A percentile compares a stretch with the other conserved stretches of the same genome.
Conservation (phyloP, 2,113 vertebrate species). For the Heterotis niloticus region DNA sequence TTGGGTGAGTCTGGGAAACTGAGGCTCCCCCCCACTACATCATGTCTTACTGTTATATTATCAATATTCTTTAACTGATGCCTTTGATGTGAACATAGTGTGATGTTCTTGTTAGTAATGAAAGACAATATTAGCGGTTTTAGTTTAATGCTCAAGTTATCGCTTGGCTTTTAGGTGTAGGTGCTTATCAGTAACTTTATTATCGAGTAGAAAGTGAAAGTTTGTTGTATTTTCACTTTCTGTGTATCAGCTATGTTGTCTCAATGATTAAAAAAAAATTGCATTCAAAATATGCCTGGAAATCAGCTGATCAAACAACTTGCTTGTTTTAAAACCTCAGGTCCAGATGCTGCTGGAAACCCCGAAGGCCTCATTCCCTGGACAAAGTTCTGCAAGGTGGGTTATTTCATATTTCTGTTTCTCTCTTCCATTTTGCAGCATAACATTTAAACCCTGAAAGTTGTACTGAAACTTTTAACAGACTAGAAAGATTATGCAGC, state of each 20-base stretch:
- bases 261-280: neutral
- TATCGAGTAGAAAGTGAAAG: too few species aligned
- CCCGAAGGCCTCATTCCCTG: constrained; percentile 84
- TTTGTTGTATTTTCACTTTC: too few species aligned
- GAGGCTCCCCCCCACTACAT: neutral
- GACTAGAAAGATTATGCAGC: neutral
- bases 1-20: constrained; percentile 38
- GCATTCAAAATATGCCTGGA: neutral
- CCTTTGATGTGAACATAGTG: too few species aligned
- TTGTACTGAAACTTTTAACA: neutral
- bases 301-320: neutral
- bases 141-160: too few species aligned
- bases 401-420: neutral
- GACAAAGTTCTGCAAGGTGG: constrained; percentile 93
- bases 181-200: too few species aligned
- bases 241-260: too few species aligned
- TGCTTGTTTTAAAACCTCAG: constrained; percentile 53
- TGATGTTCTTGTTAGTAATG: too few species aligned
- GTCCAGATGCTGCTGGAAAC: constrained; percentile 62
- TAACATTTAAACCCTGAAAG: neutral
- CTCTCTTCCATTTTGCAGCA: neutral
- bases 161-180: too few species aligned
- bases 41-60: too few species aligned
- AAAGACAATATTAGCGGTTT: too few species aligned
- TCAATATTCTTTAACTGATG: too few species aligned